phyloP scores from a whole-genome alignment of 2,797 vertebrate genomes.

The Threskiornis aethiopicus region DNA sequence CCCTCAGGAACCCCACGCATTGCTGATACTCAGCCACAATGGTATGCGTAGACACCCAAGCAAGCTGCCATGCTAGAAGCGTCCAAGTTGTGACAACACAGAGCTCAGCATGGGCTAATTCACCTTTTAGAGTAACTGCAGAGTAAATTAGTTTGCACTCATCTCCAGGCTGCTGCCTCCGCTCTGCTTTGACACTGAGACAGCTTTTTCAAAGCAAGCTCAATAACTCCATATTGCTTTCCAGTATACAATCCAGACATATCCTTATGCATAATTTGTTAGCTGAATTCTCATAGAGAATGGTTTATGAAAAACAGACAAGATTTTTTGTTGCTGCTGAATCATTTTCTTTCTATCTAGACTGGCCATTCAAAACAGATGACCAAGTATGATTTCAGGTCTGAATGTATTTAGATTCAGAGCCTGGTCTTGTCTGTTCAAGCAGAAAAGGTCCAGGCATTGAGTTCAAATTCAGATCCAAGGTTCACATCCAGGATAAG shows the following conservation, averaged over 20 bases:
- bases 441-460: neutral
- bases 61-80: neutral
- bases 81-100: neutral
- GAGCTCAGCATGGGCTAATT: neutral
- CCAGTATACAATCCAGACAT: neutral
- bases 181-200: neutral
- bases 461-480: neutral
- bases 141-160: neutral
- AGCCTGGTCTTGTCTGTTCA: neutral
- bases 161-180: neutral
- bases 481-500: neutral
- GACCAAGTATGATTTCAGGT: neutral
- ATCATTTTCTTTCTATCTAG: neutral
- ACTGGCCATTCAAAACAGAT: neutral
- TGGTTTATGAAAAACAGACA: neutral
- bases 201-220: neutral
- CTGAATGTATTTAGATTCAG: neutral
- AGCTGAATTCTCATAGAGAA: neutral
- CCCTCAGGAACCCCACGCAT: neutral
- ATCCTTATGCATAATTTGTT: neutral
- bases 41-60: neutral
- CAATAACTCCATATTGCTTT: neutral
- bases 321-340: neutral
- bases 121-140: neutral
- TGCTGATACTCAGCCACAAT: neutral